A percentile compares a stretch with the other conserved stretches of the same genome.
Evolutionary conservation across 2,888 invertebrate species (phyloP).

Genomic region (Sipunculus nudus): DNA sequence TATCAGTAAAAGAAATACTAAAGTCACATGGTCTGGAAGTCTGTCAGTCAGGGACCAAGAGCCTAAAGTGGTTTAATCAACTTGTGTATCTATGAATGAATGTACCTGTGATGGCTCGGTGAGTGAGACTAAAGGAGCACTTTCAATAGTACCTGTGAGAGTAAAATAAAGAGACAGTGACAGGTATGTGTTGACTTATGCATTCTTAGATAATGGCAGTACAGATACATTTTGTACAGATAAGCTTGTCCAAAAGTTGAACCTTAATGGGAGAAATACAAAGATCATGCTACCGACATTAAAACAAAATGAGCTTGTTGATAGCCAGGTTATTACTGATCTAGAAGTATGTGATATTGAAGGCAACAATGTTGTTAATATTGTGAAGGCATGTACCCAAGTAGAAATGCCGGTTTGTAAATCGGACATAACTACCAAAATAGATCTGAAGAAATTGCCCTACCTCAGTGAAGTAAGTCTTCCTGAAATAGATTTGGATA

Average conservation of each 20-base stretch:
- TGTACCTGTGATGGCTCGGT: no score
- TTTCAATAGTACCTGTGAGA: not conserved
- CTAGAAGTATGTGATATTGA: no score
- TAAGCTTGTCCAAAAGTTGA: conserved; percentile 1
- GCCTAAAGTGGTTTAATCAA: no score
- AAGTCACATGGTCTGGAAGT: no score
- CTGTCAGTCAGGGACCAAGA: no score
- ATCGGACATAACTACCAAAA: no score
- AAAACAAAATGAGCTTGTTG: no score
- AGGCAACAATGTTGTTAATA: not conserved
- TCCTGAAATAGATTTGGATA: not conserved
- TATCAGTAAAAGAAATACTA: no score
- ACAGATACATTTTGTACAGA: not conserved
- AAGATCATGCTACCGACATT: not conserved
- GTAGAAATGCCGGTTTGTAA: not conserved
- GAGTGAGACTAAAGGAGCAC: conserved; percentile 1
- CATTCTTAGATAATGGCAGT: conserved; percentile 1
- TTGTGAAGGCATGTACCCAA: not conserved
- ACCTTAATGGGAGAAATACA: not conserved
- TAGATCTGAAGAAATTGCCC: not conserved
- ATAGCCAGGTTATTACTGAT: no score
- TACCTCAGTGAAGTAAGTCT: not conserved
- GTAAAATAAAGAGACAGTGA: not conserved
- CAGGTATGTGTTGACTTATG: not conserved
- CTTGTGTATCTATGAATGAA: no score